phyloP scores from a whole-genome alignment of 2,888 invertebrate genomes.

The Xylophagus ater region DNA sequence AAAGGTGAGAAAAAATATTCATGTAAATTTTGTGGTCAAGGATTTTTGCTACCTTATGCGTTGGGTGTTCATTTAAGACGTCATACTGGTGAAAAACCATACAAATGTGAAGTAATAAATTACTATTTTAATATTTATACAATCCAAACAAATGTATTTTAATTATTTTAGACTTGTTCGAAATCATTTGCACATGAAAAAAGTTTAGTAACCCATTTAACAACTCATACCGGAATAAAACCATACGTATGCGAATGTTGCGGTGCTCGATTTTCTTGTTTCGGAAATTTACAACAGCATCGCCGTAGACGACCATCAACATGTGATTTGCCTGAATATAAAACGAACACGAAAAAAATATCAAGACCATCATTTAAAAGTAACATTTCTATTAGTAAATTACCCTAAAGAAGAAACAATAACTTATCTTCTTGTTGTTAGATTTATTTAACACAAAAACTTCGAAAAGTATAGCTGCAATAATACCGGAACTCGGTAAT shows the following conservation, averaged over 20 bases:
- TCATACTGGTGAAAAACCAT: slow-evolving; percentile 30
- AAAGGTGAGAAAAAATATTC: slow-evolving; percentile 27
- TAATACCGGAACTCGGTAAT: too few relatives aligned
- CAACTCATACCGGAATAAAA: slow-evolving; percentile 39
- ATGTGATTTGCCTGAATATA: slow-evolving; percentile 35
- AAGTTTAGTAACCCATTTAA: slow-evolving; percentile 40
- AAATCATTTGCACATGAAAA: slow-evolving; percentile 41
- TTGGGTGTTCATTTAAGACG: slow-evolving; percentile 30
- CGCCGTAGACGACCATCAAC: slow-evolving; percentile 37
- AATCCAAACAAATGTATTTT: neutral
- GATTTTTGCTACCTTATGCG: slow-evolving; percentile 28
- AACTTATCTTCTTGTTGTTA: too few relatives aligned
- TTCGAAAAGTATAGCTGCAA: too few relatives aligned
- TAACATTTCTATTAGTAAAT: slow-evolving; percentile 1
- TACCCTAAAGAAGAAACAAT: too few relatives aligned
- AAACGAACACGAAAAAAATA: slow-evolving; percentile 21
- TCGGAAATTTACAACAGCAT: slow-evolving; percentile 42
- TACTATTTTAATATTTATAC: neutral
- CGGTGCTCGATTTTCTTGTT: slow-evolving; percentile 40
- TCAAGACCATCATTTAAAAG: slow-evolving; percentile 15
- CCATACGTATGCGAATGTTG: slow-evolving; percentile 39
- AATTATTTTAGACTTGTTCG: slow-evolving; percentile 29
- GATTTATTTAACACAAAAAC: too few relatives aligned
- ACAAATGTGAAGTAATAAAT: slow-evolving; percentile 29
- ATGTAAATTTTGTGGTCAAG: slow-evolving; percentile 32